Percentiles rank a stretch among this genome's conserved stretches.
Conservation (phyloP, 2,888 invertebrate genomes). For the Epirrhoe tristata region DNA sequence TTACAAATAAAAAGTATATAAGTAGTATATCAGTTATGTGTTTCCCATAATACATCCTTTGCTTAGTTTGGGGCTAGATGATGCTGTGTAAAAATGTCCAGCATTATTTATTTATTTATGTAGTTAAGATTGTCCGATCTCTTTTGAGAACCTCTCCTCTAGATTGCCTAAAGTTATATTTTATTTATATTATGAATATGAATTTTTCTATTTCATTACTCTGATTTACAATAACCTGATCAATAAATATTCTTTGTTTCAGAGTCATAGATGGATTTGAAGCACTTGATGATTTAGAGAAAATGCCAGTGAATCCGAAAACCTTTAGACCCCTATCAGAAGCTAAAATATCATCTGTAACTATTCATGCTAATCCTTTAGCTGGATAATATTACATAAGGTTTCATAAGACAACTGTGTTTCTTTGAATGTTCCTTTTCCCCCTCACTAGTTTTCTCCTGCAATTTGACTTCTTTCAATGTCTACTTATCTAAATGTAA, state of each 20-base stretch:
- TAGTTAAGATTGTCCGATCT: too few species aligned
- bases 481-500: too few species aligned
- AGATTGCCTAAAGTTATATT: too few species aligned
- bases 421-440: background rate
- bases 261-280: slow-evolving; percentile 99
- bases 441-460: background rate
- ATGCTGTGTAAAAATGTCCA: too few species aligned
- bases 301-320: slow-evolving; percentile 97
- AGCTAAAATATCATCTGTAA: slow-evolving; percentile 93
- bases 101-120: too few species aligned
- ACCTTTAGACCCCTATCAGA: slow-evolving; percentile 95
- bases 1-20: too few species aligned
- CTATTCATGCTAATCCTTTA: slow-evolving; percentile 99
- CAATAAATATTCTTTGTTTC: slow-evolving; percentile 60
- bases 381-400: slow-evolving; percentile 85
- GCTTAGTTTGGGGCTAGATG: too few species aligned
- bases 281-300: slow-evolving; percentile 97
- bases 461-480: background rate
- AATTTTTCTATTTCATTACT: background rate
- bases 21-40: too few species aligned
- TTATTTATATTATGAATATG: too few species aligned
- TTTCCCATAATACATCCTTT: too few species aligned
- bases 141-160: too few species aligned
- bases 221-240: background rate
- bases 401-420: slow-evolving; percentile 23